Base-by-base conservation (phyloP, 2,113 vertebrate species). In the Turnix velox region DNA sequence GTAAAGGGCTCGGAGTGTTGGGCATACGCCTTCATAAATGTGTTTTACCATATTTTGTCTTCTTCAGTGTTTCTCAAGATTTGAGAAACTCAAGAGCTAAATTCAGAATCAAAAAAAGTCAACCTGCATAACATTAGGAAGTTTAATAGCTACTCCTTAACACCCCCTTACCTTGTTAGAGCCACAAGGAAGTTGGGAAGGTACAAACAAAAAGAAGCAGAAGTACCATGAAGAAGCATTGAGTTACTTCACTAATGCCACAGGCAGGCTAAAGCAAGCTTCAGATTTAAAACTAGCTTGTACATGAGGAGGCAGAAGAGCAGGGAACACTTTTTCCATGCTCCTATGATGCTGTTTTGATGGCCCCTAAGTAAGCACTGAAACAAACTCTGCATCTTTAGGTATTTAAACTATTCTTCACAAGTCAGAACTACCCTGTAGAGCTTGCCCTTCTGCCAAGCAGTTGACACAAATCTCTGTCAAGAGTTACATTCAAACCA, bases 1-100 rank as follows among this genome's bases (percentile, higher is more conserved):
- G 18, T 45, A 54, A 81, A 57, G 45, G 19, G 22, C 51, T 61
- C 0, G 0, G 15, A 61, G n/a, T 17, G 16, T 30, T 7, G 1
- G 55, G 24, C 27, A 58, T 3, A 8, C 14, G 13, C 39, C 19
- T 72, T 84, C 61, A 52, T 28, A 87, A 72, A 82, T 5, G 6
- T 43, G 1, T 42, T 75, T 45, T 23, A 46, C 6, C 6, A 4
- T 37, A 37, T 59, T 75, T 79, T 1, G 0, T 67, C 31, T 40
- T 46, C 65, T 57, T 72, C 13, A 9, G 23, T 54, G 23, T 54
- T 88, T 84, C 46, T 75, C n/a, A 48, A 74, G 18, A 62, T 8
- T 63, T 1, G 5, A 91, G 88, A 84, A 84, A 61, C 25, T 16
- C 58, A 66, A 75, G 28, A 82, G 7, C 10, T 37, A 14, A 18